These are phyloP conservation scores for Vombatus ursinus DNA, from an alignment of 2,113 vertebrate species.

Conservation along the genomic window DNA sequence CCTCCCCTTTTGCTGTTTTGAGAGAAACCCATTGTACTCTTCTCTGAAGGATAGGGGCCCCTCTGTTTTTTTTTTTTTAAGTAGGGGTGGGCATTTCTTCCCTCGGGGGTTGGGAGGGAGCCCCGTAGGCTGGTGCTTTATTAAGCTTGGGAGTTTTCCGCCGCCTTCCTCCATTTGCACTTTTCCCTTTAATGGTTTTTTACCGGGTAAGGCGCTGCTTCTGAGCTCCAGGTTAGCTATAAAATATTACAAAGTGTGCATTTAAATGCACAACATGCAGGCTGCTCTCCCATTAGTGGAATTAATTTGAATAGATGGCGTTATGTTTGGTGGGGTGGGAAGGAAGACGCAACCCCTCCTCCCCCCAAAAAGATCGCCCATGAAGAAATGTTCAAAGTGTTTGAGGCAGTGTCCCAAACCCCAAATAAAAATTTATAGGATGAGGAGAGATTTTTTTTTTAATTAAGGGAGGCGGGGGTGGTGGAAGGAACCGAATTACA, in stretches of 20 bases:
- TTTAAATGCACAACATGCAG: conserved; percentile 77
- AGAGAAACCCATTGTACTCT: conserved; percentile 9
- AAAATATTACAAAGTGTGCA: conserved; percentile 75
- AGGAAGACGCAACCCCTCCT: not conserved
- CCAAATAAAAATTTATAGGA: conserved; percentile 17
- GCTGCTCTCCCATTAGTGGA: conserved; percentile 73
- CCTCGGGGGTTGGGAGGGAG: not conserved
- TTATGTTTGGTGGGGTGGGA: conserved; percentile 61
- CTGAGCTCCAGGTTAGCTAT: conserved; percentile 72
- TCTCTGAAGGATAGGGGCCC: not conserved
- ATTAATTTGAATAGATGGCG: conserved; percentile 80
- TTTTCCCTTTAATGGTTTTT: conserved; percentile 23
- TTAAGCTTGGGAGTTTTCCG: not conserved
- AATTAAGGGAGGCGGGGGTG: conserved; percentile 18
- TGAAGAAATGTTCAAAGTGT: conserved; percentile 15
- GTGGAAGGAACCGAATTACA: not conserved
- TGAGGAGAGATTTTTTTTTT: conserved; percentile 7
- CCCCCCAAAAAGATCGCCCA: not conserved
- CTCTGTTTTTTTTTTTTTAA: not conserved
- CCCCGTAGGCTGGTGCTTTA: conserved; percentile 9
- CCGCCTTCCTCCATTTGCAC: not conserved
- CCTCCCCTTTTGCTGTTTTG: not conserved
- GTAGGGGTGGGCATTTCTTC: not conserved
- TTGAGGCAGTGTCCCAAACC: not conserved
- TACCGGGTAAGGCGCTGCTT: conserved; percentile 64